Base-by-base conservation (phyloP, 1,140 invertebrate species). In the Zaprionus ghesquierei region DNA sequence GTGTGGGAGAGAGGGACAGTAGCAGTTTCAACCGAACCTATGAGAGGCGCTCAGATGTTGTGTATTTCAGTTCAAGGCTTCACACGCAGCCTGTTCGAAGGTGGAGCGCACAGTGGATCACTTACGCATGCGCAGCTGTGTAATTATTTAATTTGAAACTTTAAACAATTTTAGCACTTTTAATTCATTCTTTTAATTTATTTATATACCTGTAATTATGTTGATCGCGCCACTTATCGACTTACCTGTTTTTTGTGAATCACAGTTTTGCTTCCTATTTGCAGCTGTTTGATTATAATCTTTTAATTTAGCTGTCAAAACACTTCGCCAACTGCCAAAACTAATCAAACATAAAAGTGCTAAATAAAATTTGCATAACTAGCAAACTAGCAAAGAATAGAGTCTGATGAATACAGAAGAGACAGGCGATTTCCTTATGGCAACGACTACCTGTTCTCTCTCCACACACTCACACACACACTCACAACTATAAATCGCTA, bases 351-450 rank as follows among this genome's bases (percentile, higher is more conserved):
- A 69, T 38, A 66, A 58, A 58, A 35, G n/a, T 56, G 22, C 3
- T 56, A 6, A 35, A 51, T 6, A 29, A 64, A 64, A 55, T 55
- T 22, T 46, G 23, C 46, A 59, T 50, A 15, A 27, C n/a, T n/a
- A n/a, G n/a, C n/a, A 23, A 29, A 20, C 51, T 35, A 41, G n/a
- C 31, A 54, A 56, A 64, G 13, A 49, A 44, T n/a, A 53, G 18
- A 53, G 20, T 15, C 13, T 29, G 38, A 54, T 63, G 31, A 62
- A 63, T 53, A 10, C 9, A 18, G 13, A 31, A 18, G 35, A 54
- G 3, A 5, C 23, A 9, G 18, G 20, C 13, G 22, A 66, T 58
- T 85, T 85, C 77, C 77, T 77, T 51, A 69, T 85, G 49, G 60
- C 59, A 29, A 31, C 46, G 25, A 63, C 20, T 63, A 58, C 15